Evolutionary conservation across 2,113 vertebrate species (phyloP).

Genomic region (Macquaria ambigua): DNA sequence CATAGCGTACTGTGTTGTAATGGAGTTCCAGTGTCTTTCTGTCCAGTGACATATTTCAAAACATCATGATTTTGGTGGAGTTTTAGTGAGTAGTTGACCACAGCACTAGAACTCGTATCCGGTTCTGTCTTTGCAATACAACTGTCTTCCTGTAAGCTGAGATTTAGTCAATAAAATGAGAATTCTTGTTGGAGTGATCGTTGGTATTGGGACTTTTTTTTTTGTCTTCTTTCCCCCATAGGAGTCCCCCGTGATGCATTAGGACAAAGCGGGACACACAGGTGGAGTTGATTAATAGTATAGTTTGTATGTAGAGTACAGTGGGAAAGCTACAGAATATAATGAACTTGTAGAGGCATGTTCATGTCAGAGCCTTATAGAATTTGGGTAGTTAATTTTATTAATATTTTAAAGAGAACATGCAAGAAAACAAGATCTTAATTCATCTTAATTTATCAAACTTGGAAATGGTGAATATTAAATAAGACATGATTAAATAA

Average conservation of each 20-base stretch:
- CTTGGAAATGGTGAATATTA: too few relatives aligned
- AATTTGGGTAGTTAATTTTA: background rate
- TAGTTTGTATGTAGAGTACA: background rate
- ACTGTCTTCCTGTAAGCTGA: conserved; percentile 86
- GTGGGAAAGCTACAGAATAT: background rate
- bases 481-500: too few relatives aligned
- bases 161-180: conserved; percentile 83
- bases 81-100: conserved; percentile 78
- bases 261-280: background rate
- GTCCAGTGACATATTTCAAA: conserved; percentile 68
- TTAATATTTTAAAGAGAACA: background rate
- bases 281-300: background rate
- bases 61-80: conserved; percentile 62
- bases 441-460: too few relatives aligned
- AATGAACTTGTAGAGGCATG: background rate
- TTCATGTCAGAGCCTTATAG: background rate
- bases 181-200: conserved; percentile 56
- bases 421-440: too few relatives aligned
- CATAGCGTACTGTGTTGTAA: conserved; percentile 62
- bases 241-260: background rate
- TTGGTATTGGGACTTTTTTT: conserved; percentile 11
- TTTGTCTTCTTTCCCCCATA: background rate
- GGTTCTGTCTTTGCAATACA: conserved; percentile 85
- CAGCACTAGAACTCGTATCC: conserved; percentile 73
- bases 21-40: conserved; percentile 62